Evolutionary conservation across 2,888 invertebrate species (phyloP).

Genomic region (Neoaliturus tenellus): DNA sequence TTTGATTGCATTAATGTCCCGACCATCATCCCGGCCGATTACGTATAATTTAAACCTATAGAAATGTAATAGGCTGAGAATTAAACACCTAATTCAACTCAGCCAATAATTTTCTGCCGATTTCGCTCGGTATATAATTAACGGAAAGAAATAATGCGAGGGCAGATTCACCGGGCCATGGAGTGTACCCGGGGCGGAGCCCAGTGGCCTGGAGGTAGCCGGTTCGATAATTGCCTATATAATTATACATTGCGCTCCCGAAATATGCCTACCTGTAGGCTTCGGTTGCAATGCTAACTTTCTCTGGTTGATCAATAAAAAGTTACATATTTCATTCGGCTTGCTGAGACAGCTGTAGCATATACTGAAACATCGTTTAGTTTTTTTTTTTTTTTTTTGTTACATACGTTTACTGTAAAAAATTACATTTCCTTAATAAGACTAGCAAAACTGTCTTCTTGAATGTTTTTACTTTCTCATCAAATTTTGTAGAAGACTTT

Average conservation of each 20-base stretch:
- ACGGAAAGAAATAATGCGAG: conserved; percentile 26
- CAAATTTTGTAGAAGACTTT: too few species aligned
- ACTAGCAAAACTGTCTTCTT: too few species aligned
- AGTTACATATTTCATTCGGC: too few species aligned
- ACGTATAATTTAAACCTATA: conserved; percentile 52
- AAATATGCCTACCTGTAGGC: neutral
- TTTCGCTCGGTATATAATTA: conserved; percentile 41
- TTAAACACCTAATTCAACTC: conserved; percentile 48
- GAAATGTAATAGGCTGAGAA: conserved; percentile 42
- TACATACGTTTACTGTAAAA: too few species aligned
- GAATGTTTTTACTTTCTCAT: too few species aligned
- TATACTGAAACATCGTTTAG: too few species aligned
- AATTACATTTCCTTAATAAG: too few species aligned
- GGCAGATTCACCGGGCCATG: neutral
- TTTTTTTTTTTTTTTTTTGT: too few species aligned
- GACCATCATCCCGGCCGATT: conserved; percentile 25
- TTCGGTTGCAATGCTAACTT: neutral
- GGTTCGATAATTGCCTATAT: conserved; percentile 7
- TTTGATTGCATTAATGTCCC: conserved; percentile 31
- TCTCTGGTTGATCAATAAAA: neutral
- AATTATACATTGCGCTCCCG: conserved; percentile 31
- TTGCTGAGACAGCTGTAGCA: too few species aligned
- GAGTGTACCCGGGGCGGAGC: neutral
- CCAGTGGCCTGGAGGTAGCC: neutral
- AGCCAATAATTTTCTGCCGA: conserved; percentile 43